A percentile compares a stretch with the other conserved stretches of the same genome.
These are phyloP conservation scores for Acanthurus leucopareius DNA, from an alignment of 2,797 vertebrate genomes.

Conservation along the genomic window DNA sequence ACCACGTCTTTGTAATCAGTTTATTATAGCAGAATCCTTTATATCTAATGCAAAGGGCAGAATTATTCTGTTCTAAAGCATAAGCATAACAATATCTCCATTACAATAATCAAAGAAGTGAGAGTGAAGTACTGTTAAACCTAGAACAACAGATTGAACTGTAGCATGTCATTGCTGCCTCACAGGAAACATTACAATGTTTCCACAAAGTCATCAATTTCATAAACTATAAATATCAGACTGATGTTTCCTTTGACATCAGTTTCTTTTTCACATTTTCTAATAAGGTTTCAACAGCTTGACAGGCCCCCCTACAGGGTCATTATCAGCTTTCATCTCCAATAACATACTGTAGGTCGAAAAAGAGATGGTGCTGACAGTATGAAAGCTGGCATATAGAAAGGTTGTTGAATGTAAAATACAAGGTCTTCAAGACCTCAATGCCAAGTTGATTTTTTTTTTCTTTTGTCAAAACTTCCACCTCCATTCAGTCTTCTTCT, in stretches of 20 bases:
- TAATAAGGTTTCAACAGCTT: slow-evolving; percentile 38
- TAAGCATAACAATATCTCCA: slow-evolving; percentile 15
- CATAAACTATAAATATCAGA: slow-evolving; percentile 32
- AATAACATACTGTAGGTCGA: slow-evolving; percentile 49
- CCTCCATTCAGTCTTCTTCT: slow-evolving; percentile 62
- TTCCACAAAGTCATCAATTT: slow-evolving; percentile 13
- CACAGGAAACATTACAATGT: slow-evolving; percentile 6
- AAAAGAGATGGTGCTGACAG: slow-evolving; percentile 65
- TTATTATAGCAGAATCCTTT: slow-evolving; percentile 28
- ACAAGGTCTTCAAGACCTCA: slow-evolving; percentile 47
- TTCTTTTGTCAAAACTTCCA: slow-evolving; percentile 65
- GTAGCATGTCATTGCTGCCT: neutral
- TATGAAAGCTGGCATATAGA: slow-evolving; percentile 67
- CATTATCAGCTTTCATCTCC: slow-evolving; percentile 73
- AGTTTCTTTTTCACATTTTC: slow-evolving; percentile 41
- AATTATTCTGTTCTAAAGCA: slow-evolving; percentile 21
- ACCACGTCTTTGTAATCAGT: slow-evolving; percentile 25
- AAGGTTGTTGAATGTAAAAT: slow-evolving; percentile 66
- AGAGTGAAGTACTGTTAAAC: slow-evolving; percentile 6
- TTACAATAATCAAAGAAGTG: slow-evolving; percentile 12
- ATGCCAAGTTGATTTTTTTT: slow-evolving; percentile 55
- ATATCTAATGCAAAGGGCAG: slow-evolving; percentile 11
- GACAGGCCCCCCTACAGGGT: slow-evolving; percentile 52
- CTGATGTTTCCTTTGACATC: slow-evolving; percentile 47
- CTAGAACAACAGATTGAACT: neutral